phyloP scores from a whole-genome alignment of 92 coral and sea anemone species.

The Epizoanthus stellaris region DNA sequence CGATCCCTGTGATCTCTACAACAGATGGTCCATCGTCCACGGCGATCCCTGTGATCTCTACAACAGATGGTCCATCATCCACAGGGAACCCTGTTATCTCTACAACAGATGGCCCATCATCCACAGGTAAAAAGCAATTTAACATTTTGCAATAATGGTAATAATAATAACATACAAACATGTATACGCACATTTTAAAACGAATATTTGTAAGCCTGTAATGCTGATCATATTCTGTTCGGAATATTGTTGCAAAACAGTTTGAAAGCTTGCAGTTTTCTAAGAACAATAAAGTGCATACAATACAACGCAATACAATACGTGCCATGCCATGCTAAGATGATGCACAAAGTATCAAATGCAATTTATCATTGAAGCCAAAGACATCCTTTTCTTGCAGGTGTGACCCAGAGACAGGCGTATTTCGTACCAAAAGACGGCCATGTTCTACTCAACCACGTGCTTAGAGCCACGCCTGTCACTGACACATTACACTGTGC shows the following conservation, averaged over 20 bases:
- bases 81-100: not conserved
- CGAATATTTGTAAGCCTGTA: no score
- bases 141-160: no score
- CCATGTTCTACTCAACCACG: constrained; percentile 3
- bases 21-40: not conserved
- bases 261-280: no score
- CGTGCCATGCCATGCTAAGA: not conserved
- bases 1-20: not conserved
- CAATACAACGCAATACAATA: no score
- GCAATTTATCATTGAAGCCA: not conserved
- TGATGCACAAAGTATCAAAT: no score
- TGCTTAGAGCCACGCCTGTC: constrained; percentile 11
- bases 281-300: no score
- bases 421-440: not conserved
- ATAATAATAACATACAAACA: no score
- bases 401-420: not conserved
- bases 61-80: not conserved
- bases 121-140: not conserved
- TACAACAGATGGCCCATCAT: not conserved
- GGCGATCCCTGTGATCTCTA: not conserved
- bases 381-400: not conserved
- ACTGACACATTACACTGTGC: not conserved
- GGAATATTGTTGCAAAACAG: no score
- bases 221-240: no score
- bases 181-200: no score